Evolutionary conservation across 2,113 vertebrate genomes (phyloP), one percentile per base, ranked within the genome.

Genomic region (Cettia cetti): DNA sequence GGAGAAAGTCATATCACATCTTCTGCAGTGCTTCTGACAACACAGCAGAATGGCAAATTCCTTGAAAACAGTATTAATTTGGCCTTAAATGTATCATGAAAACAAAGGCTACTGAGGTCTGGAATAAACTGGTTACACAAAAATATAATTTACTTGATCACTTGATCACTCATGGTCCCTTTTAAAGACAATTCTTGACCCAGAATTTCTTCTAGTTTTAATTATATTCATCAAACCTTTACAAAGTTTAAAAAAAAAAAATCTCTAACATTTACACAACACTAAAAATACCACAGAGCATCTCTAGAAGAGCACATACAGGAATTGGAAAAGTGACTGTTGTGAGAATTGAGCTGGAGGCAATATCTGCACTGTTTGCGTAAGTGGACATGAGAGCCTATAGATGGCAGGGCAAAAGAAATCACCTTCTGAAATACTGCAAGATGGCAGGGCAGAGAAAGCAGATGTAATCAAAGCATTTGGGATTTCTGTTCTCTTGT

Each of bases 341-440:
- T 15, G 11, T 30, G 16, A 74, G 33, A 74, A 84, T 5, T 60
- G 20, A 40, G 26, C 57, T 76, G 17, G 24, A 44, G 15, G 12
- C 13, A 74, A 81, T 26, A 39, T 57, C 56, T 35, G 16, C 15
- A 47, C 23, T 17, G 27, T 24, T n/a, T 54, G 15, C 3, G 0
- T 44, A 76, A 20, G 28, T 8, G 13, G 49, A 69, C 6, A 30
- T 0, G 0, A 71, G 7, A 63, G 28, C 13, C 13, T 2, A 5
- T 1, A 83, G n/a, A 57, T 1, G 2, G 6, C 4, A 11, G 3
- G 2, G 16, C 19, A 80, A 74, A 45, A 63, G 7, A 52, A 85
- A 64, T 15, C 5, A 53, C n/a, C 12, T 53, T 42, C n/a, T 52
- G n/a, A 37, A 39, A 90, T 31, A 78, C 0, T 42, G 9, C 13